Conservation (phyloP, 2,797 vertebrate genomes). For the Macrochelys suwanniensis region DNA sequence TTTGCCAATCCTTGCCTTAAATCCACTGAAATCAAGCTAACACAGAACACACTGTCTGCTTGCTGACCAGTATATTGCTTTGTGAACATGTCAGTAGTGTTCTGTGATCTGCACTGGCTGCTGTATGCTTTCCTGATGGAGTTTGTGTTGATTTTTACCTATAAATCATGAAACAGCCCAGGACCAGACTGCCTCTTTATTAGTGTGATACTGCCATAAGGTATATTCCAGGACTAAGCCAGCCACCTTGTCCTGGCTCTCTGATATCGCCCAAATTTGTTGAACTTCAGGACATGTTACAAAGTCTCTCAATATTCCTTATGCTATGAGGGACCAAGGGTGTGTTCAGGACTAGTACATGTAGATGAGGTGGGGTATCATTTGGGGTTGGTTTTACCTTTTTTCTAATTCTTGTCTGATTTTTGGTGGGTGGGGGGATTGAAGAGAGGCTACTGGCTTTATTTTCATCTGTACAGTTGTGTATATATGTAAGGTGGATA, state of each 20-base stretch:
- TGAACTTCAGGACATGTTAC: neutral
- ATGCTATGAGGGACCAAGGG: neutral
- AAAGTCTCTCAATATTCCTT: neutral
- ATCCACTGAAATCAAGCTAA: neutral
- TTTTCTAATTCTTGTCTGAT: neutral
- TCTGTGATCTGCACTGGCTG: neutral
- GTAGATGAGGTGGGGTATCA: neutral
- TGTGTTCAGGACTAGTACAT: neutral
- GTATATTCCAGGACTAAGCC: neutral
- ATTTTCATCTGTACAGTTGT: neutral
- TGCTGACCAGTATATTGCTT: constrained; percentile 2
- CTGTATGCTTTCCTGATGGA: neutral
- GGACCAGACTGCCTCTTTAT: neutral
- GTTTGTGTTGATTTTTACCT: constrained; percentile 1
- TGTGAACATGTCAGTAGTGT: neutral
- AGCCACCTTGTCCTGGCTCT: neutral
- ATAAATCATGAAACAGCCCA: neutral
- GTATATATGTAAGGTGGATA: neutral
- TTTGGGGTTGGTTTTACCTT: neutral
- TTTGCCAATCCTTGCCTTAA: neutral
- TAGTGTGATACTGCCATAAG: neutral
- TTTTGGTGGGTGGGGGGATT: neutral
- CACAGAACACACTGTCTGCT: neutral
- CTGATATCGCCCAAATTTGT: neutral
- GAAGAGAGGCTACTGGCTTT: neutral